Evolutionary conservation across 1,140 invertebrate species (phyloP).

Genomic region (Drosophila busckii): DNA sequence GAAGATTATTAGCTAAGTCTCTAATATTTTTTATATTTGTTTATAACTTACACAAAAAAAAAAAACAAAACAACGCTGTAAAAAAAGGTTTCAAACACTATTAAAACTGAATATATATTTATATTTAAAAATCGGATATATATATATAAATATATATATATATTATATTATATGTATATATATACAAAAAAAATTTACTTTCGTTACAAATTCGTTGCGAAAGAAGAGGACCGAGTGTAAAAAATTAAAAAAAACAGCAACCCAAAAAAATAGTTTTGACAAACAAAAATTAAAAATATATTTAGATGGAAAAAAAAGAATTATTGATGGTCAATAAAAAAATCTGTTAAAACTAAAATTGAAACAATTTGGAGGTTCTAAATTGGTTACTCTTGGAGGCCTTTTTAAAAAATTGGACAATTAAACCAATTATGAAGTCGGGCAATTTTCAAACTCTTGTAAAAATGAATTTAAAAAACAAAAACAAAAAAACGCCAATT

Average conservation of each 20-base stretch:
- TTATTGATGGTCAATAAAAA: conserved; percentile 75
- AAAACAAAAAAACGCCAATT: too few species aligned
- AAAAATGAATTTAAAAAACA: too few species aligned
- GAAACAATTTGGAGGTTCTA: too few species aligned
- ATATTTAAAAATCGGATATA: not conserved
- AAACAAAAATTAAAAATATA: conserved; percentile 72
- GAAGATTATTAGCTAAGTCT: conserved; percentile 38
- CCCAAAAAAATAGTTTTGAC: conserved; percentile 66
- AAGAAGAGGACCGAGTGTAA: conserved; percentile 52
- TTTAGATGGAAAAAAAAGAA: conserved; percentile 57
- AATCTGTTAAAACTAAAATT: conserved; percentile 64
- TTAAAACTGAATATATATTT: conserved; percentile 28
- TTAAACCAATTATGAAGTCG: too few species aligned
- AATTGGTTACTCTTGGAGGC: too few species aligned
- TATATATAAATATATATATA: conserved; percentile 14
- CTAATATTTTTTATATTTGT: conserved; percentile 45
- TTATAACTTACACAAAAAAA: conserved; percentile 30
- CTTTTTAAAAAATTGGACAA: too few species aligned
- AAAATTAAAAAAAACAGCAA: conserved; percentile 58
- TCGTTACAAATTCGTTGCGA: too few species aligned
- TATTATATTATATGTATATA: too few species aligned
- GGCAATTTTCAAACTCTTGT: too few species aligned
- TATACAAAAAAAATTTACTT: too few species aligned
- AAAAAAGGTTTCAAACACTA: conserved; percentile 33
- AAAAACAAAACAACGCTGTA: conserved; percentile 20